Conservation (phyloP, 2,113 vertebrate species). For the Xerus inauris region DNA sequence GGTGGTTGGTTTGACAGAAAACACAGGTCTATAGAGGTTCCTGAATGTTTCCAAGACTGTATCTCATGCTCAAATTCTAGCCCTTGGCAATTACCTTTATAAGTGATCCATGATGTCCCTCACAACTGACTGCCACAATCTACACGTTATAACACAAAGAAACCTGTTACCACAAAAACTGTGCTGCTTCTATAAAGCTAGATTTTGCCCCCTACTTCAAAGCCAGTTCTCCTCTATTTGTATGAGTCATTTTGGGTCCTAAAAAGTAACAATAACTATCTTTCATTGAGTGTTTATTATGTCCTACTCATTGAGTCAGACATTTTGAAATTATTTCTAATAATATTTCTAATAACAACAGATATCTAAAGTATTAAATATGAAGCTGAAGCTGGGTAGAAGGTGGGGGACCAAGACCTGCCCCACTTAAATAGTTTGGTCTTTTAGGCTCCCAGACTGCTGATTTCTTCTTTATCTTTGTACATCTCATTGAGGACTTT, state of each 20-base stretch:
- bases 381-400: neutral
- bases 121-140: neutral
- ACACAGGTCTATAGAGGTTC: neutral
- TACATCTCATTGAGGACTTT: neutral
- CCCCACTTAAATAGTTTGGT: neutral
- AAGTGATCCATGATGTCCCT: neutral
- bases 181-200: neutral
- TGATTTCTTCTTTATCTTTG: neutral
- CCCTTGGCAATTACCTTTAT: neutral
- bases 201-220: neutral
- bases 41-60: neutral
- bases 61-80: neutral
- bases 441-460: neutral
- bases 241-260: neutral
- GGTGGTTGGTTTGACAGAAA: neutral
- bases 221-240: neutral
- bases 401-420: neutral
- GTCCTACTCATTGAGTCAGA: neutral
- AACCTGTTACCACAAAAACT: neutral
- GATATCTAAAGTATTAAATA: neutral
- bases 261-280: neutral
- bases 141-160: neutral
- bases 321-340: neutral
- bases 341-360: neutral
- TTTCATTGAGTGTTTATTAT: neutral